Percentiles rank a stretch among this genome's conserved stretches.
phyloP scores from a whole-genome alignment of 1,140 invertebrate genomes.

The Ctenoplectra terminalis region DNA sequence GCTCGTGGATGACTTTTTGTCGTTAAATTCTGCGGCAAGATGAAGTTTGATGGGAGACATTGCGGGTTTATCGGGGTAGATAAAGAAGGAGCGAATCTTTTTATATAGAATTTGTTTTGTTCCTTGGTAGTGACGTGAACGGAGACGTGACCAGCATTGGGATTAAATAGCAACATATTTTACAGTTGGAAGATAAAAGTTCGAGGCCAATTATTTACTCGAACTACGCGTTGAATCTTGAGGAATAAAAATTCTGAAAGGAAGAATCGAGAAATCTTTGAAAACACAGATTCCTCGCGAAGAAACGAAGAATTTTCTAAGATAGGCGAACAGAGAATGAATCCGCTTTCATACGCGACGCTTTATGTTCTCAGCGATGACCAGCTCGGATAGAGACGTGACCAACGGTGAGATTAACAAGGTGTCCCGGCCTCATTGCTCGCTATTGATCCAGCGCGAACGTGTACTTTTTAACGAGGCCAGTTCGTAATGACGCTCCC shows the following conservation, averaged over 20 bases:
- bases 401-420: conserved; percentile 61
- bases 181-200: too few relatives aligned
- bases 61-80: background rate
- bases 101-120: background rate
- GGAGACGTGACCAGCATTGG: too few relatives aligned
- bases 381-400: conserved; percentile 56
- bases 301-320: too few relatives aligned
- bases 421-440: conserved; percentile 49
- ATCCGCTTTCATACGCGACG: conserved; percentile 44
- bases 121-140: too few relatives aligned
- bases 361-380: conserved; percentile 41
- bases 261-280: background rate
- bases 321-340: background rate
- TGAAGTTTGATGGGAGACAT: background rate
- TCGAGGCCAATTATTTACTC: too few relatives aligned
- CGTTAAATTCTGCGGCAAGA: conserved; percentile 34
- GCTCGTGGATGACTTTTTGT: conserved; percentile 55
- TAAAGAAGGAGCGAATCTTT: background rate
- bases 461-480: conserved; percentile 58
- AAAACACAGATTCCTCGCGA: background rate
- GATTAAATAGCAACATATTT: too few relatives aligned
- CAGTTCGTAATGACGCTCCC: conserved; percentile 41
- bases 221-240: too few relatives aligned
- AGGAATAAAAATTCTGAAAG: too few relatives aligned
- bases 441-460: conserved; percentile 49